Percentiles rank a stretch among this genome's conserved stretches.
Evolutionary conservation across 1,140 invertebrate species (phyloP).

Genomic region (Drosophila lowei): DNA sequence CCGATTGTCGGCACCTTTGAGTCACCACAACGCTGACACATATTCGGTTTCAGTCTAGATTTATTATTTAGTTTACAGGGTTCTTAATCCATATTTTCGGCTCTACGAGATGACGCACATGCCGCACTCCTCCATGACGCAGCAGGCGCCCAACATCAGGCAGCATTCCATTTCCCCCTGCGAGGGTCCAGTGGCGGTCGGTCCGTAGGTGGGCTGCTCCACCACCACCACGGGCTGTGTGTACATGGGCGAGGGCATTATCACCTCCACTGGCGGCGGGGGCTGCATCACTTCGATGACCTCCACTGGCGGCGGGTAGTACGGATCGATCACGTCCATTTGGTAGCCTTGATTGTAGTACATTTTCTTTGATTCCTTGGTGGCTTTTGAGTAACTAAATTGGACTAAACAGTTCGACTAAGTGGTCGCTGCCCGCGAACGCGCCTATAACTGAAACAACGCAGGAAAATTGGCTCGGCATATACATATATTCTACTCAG

Average conservation of each 20-base stretch:
- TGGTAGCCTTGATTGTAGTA: constrained; percentile 71
- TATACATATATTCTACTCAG: constrained; percentile 27
- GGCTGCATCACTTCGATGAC: constrained; percentile 42
- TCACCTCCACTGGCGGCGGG: constrained; percentile 35
- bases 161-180: constrained; percentile 58
- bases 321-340: constrained; percentile 68
- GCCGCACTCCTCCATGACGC: constrained; percentile 62
- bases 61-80: constrained; percentile 23
- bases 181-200: constrained; percentile 30
- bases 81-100: constrained; percentile 11
- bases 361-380: constrained; percentile 5
- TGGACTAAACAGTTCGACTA: constrained; percentile 32
- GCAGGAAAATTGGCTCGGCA: constrained; percentile 10
- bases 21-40: constrained; percentile 19
- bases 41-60: constrained; percentile 32
- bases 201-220: constrained; percentile 52
- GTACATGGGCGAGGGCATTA: constrained; percentile 17
- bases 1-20: not conserved
- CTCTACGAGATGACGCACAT: constrained; percentile 58
- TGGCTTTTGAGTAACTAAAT: not conserved
- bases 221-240: constrained; percentile 38
- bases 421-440: constrained; percentile 32
- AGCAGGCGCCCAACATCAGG: constrained; percentile 57
- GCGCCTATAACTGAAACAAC: constrained; percentile 60
- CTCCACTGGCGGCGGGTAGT: constrained; percentile 44